These are phyloP conservation scores for Beaufortia kweichowensis DNA, from an alignment of 2,113 vertebrate genomes.

Conservation along the genomic window DNA sequence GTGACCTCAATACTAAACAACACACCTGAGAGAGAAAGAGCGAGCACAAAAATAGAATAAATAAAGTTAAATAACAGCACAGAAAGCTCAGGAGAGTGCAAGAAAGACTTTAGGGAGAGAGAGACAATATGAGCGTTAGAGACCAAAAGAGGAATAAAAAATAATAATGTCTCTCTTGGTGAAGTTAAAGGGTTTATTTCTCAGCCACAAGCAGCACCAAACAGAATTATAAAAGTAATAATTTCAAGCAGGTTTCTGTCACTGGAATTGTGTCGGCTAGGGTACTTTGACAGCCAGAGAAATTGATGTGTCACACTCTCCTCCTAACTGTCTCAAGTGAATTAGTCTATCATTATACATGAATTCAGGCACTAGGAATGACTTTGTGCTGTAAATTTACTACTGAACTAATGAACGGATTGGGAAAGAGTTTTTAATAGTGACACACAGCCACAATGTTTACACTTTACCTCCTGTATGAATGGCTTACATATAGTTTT, in stretches of 20 bases:
- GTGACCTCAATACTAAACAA: conserved; percentile 96
- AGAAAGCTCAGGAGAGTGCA: neutral
- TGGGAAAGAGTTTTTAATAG: neutral
- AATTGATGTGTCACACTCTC: neutral
- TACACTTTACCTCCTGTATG: neutral
- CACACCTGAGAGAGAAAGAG: conserved; percentile 63
- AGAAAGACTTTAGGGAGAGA: too few species aligned
- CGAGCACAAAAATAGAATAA: conserved; percentile 33
- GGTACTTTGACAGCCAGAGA: neutral
- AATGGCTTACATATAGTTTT: neutral
- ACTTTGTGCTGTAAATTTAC: too few species aligned
- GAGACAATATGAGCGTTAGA: neutral
- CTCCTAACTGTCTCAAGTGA: too few species aligned
- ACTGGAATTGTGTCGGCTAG: neutral
- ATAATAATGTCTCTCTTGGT: neutral
- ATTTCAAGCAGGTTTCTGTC: too few species aligned
- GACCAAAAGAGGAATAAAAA: neutral
- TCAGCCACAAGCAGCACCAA: neutral
- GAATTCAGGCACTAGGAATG: too few species aligned
- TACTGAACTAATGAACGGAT: too few species aligned
- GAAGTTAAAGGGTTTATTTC: neutral
- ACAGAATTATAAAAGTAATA: neutral
- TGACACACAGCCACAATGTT: neutral
- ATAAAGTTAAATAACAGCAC: conserved; percentile 46
- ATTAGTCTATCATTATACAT: too few species aligned